Base-by-base conservation (phyloP, 2,113 vertebrate species). In the Melanotaenia duboulayi region DNA sequence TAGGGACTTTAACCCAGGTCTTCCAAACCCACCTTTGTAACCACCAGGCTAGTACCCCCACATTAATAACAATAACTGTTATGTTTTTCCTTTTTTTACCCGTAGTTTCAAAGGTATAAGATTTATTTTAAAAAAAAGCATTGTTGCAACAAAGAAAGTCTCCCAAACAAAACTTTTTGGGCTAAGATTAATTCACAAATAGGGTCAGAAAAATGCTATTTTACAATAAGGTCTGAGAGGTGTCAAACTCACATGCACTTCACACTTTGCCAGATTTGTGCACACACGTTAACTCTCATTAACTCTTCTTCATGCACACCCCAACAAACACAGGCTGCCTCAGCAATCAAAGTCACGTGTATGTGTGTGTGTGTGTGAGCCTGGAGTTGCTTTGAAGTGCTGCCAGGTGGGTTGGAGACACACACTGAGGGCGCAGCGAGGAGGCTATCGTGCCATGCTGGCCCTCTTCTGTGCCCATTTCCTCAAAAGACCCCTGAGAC, bases 361-460 rank as follows among this genome's bases (percentile, higher is more conserved):
- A 14, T 72, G 49, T 72, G 39, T 68, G 58, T 72, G 39, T 68
- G 58, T 8, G 37, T 16, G 42, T 40, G 62, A 55, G 72, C 22
- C 3, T 4, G 42, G n/a, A 25, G 46, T 22, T 11, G 46, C 81
- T 90, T 87, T 89, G 79, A 89, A 81, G 85, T 73, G 59, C 25
- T 46, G 78, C 82, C 71, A 28, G 60, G 64, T 76, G 52, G 82
- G 75, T 79, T 65, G 55, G 59, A 83, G 66, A 52, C 67, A 59
- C 72, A 59, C 72, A 78, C 52, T 57, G 60, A 74, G 76, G 58
- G 28, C 46, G 7, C 79, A 78, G 69, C 65, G 5, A 77, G 82
- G 80, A 73, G 67, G 57, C 48, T 66, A 73, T 52, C 23, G 11
- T 74, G 76, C 59, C 73, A 20, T 46, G 76, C 64, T 32, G 55